Evolutionary conservation across 1,140 invertebrate genomes (phyloP).

Genomic region (Drosophila tsacasi): DNA sequence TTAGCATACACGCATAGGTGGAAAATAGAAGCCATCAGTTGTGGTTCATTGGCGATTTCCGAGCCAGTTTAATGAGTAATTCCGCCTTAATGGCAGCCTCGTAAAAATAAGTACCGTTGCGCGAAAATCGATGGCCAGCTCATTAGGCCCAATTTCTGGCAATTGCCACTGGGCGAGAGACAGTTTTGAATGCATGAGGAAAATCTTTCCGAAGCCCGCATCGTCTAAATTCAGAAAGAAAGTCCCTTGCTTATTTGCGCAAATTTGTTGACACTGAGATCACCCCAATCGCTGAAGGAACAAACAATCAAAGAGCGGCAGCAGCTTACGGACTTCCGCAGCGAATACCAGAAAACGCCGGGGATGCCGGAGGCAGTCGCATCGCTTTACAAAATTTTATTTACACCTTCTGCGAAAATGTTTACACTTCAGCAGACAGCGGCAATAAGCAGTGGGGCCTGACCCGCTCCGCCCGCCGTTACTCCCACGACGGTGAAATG

Average conservation of each 20-base stretch:
- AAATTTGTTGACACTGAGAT: slow-evolving; percentile 66
- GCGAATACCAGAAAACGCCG: slow-evolving; percentile 10
- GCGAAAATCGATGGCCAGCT: slow-evolving; percentile 36
- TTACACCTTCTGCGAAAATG: slow-evolving; percentile 82
- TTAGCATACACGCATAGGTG: slow-evolving; percentile 23
- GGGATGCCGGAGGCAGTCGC: slow-evolving; percentile 37
- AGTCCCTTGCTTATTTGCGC: slow-evolving; percentile 45
- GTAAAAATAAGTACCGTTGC: slow-evolving; percentile 54
- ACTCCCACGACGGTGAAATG: slow-evolving; percentile 51
- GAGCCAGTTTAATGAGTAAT: slow-evolving; percentile 44
- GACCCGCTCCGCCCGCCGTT: neutral
- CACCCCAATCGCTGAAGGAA: slow-evolving; percentile 41
- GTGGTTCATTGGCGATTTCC: slow-evolving; percentile 38
- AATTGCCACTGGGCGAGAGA: slow-evolving; percentile 37
- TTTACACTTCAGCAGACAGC: slow-evolving; percentile 78
- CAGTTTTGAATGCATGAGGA: neutral
- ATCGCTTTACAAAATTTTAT: slow-evolving; percentile 76
- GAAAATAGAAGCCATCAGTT: slow-evolving; percentile 36
- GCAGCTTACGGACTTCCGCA: slow-evolving; percentile 65
- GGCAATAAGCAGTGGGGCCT: slow-evolving; percentile 46
- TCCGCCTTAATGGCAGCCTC: slow-evolving; percentile 38
- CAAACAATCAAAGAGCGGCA: slow-evolving; percentile 65
- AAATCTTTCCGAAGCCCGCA: neutral
- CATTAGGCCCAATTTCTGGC: slow-evolving; percentile 27
- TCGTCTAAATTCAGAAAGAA: slow-evolving; percentile 24